These are phyloP conservation scores for Nezara viridula DNA, from an alignment of 2,888 invertebrate species.

Conservation along the genomic window DNA sequence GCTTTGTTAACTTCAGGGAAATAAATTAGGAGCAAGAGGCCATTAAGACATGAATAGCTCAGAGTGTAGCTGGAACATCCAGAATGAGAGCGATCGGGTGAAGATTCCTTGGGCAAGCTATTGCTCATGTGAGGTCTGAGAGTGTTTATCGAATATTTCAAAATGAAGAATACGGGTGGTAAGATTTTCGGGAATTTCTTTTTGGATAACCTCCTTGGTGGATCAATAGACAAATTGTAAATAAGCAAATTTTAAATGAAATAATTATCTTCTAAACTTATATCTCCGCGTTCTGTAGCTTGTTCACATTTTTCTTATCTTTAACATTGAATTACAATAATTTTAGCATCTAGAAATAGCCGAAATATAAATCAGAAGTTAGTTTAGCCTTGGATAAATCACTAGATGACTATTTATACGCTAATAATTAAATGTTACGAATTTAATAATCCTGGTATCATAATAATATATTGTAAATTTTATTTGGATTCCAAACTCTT, in stretches of 20 bases:
- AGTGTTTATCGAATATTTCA: conserved; percentile 34
- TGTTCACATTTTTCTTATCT: neutral
- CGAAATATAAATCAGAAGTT: neutral
- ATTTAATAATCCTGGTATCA: neutral
- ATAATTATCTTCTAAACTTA: neutral
- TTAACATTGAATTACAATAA: neutral
- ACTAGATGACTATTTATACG: neutral
- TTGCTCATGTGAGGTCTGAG: conserved; percentile 40
- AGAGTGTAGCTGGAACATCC: conserved; percentile 9
- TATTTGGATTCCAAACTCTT: neutral
- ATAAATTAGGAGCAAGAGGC: neutral
- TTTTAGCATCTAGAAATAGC: neutral
- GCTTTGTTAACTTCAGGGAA: conserved; percentile 29
- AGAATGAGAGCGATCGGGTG: conserved; percentile 18
- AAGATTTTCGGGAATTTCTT: conserved; percentile 23
- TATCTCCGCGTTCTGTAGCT: neutral
- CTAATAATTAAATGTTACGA: neutral
- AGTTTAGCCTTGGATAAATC: neutral
- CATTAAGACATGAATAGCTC: conserved; percentile 7
- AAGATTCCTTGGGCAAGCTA: neutral
- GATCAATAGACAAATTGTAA: neutral
- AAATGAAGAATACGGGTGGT: conserved; percentile 15
- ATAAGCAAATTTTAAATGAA: neutral
- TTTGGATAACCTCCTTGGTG: neutral
- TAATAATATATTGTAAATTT: neutral